These are phyloP conservation scores for Diachasmimorpha longicaudata DNA, from an alignment of 1,140 invertebrate genomes.

Conservation along the genomic window DNA sequence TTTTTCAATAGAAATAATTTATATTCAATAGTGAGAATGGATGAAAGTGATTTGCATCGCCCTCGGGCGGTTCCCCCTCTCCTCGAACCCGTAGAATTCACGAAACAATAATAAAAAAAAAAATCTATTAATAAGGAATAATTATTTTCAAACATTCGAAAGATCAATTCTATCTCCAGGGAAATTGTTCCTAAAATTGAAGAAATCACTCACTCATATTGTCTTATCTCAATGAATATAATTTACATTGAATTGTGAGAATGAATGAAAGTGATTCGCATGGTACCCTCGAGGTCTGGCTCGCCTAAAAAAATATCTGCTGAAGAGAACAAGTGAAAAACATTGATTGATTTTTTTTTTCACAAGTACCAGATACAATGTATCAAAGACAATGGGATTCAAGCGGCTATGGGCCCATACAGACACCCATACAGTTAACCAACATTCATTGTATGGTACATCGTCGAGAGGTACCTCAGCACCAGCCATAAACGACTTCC, in stretches of 20 bases:
- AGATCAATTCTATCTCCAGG: too few relatives aligned
- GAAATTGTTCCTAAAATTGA: too few relatives aligned
- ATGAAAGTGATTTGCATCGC: neutral
- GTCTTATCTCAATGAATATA: too few relatives aligned
- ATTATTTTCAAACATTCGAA: too few relatives aligned
- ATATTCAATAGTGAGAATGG: neutral
- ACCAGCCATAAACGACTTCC: neutral
- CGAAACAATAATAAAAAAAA: too few relatives aligned
- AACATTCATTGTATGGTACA: conserved; percentile 40
- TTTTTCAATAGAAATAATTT: too few relatives aligned
- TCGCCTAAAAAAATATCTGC: neutral
- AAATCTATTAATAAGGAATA: too few relatives aligned
- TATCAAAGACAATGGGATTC: conserved; percentile 15
- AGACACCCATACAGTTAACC: conserved; percentile 38
- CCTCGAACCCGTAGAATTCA: too few relatives aligned
- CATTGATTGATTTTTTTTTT: conserved; percentile 9
- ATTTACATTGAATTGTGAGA: neutral
- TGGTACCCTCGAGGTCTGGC: neutral
- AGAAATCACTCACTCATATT: too few relatives aligned
- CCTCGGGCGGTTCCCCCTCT: neutral
- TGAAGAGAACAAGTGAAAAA: neutral
- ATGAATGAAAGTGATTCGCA: neutral
- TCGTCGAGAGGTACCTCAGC: neutral
- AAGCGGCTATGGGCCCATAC: conserved; percentile 28
- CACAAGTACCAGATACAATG: neutral